These are phyloP conservation scores for Caenorhabditis angaria DNA, from an alignment of 2,888 invertebrate genomes.

Conservation along the genomic window DNA sequence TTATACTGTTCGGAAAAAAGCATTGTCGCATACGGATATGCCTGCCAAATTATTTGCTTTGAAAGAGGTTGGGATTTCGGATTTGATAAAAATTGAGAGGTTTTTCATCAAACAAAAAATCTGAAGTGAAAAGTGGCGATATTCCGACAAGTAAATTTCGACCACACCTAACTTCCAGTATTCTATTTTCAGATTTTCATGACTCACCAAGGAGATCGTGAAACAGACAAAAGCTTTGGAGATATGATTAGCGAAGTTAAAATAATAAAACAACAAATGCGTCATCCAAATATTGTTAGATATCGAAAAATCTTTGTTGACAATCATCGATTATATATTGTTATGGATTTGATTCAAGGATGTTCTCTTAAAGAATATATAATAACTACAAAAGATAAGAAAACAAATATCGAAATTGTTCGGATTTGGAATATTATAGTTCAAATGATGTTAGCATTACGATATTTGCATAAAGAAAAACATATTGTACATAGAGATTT, in stretches of 20 bases:
- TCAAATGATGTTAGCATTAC: constrained; percentile 73
- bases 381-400: constrained; percentile 74
- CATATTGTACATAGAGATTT: constrained; percentile 70
- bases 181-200: constrained; percentile 63
- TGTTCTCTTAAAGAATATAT: constrained; percentile 74
- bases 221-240: constrained; percentile 73
- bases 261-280: constrained; percentile 74
- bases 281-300: constrained; percentile 74
- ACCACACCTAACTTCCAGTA: neutral
- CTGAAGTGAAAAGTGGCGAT: no score
- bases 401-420: constrained; percentile 72
- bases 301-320: constrained; percentile 74
- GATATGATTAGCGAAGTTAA: constrained; percentile 74
- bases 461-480: constrained; percentile 75
- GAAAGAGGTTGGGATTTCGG: constrained; percentile 73
- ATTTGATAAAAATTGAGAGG: no score
- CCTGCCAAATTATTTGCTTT: constrained; percentile 69
- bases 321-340: constrained; percentile 74
- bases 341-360: constrained; percentile 75
- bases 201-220: constrained; percentile 46
- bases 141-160: neutral
- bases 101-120: no score
- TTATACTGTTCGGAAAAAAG: constrained; percentile 74
- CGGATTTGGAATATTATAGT: constrained; percentile 74
- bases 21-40: constrained; percentile 35